Conservation (phyloP, 2,113 vertebrate genomes). For the Calyptomena viridis region DNA sequence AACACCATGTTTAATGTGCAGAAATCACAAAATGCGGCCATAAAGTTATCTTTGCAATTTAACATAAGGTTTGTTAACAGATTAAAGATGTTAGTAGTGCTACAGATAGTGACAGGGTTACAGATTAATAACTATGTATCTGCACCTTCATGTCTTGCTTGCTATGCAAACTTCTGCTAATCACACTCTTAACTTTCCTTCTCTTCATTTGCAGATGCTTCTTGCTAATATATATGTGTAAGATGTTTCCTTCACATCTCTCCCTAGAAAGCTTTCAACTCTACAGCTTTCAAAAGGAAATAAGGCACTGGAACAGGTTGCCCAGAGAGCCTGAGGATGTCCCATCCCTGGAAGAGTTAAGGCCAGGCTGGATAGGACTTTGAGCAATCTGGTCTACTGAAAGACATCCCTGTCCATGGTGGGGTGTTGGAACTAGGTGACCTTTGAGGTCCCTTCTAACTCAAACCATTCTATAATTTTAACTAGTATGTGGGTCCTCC, state of each 20-base stretch:
- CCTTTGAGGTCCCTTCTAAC: not conserved
- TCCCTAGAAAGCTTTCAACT: not conserved
- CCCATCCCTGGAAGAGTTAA: not conserved
- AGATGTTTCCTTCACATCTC: not conserved
- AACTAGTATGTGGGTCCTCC: not conserved
- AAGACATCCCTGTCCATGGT: not conserved
- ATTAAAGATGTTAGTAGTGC: not conserved
- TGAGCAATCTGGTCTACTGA: not conserved
- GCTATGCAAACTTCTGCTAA: not conserved
- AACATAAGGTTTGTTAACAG: not conserved
- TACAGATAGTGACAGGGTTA: not conserved
- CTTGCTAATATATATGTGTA: not conserved
- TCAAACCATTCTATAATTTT: not conserved
- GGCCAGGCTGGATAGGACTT: not conserved
- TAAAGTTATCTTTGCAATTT: not conserved
- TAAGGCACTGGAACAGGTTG: not conserved
- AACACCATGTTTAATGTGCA: not conserved
- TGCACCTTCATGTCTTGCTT: not conserved
- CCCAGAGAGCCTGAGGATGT: not conserved
- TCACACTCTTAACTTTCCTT: not conserved
- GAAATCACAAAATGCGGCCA: not conserved
- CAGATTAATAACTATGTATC: not conserved
- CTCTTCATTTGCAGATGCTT: not conserved
- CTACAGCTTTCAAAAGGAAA: not conserved
- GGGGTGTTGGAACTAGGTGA: not conserved